Conservation (phyloP, 2,797 vertebrate genomes). For the Nasua narica region DNA sequence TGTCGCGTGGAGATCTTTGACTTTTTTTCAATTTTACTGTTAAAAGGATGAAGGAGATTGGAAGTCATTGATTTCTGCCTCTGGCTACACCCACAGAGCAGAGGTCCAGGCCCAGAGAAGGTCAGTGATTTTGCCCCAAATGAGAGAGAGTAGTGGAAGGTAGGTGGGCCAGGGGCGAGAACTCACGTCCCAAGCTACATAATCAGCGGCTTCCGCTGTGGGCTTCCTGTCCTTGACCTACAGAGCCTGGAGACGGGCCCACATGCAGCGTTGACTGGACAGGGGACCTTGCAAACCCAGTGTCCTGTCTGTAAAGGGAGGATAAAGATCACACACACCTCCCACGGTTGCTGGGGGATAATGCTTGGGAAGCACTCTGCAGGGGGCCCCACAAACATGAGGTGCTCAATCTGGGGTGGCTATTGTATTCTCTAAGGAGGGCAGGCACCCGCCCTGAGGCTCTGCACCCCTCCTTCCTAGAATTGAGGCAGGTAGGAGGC, state of each 20-base stretch:
- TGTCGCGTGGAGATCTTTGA: background rate
- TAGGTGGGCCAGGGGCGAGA: background rate
- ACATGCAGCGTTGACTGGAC: background rate
- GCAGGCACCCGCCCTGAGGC: fast-evolving
- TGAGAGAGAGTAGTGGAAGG: background rate
- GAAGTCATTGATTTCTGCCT: background rate
- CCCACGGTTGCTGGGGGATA: background rate
- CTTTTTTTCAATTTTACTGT: background rate
- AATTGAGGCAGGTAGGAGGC: background rate
- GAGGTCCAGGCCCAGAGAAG: background rate
- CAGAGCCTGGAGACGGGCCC: background rate
- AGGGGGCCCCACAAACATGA: background rate
- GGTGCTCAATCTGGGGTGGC: too few species aligned
- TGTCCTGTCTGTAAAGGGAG: background rate
- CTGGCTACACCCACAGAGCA: background rate
- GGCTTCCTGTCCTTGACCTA: background rate
- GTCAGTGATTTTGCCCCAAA: background rate
- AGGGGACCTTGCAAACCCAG: background rate
- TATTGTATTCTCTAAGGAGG: background rate
- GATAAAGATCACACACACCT: background rate
- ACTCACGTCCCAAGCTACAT: fast-evolving
- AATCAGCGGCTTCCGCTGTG: fast-evolving
- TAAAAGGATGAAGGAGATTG: background rate
- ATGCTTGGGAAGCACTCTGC: too few species aligned
- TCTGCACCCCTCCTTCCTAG: background rate